These are phyloP conservation scores for Triops cancriformis DNA, from an alignment of 1,140 invertebrate species.

Conservation along the genomic window DNA sequence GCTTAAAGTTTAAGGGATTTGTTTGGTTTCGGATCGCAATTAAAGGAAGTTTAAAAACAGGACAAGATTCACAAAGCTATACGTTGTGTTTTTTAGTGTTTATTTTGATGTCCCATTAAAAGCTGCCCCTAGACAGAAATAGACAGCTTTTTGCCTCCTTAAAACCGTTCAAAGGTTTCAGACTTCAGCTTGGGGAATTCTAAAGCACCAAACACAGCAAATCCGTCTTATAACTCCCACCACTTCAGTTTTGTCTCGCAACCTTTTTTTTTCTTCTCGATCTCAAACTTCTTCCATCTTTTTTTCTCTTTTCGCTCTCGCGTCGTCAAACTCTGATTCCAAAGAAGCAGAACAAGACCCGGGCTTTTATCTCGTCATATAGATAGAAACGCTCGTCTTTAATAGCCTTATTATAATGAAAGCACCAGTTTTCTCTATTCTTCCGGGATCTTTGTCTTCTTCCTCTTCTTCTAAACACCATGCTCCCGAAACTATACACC, in stretches of 20 bases:
- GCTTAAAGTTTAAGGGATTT: no score
- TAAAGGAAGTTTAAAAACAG: no score
- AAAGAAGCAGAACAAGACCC: neutral
- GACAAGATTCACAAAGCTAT: no score
- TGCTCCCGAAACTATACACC: neutral
- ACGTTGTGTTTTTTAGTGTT: no score
- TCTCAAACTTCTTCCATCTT: neutral
- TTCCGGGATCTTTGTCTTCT: neutral
- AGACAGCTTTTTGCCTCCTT: neutral
- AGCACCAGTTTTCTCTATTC: constrained; percentile 8
- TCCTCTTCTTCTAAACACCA: neutral
- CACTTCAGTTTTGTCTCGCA: neutral
- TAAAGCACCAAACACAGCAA: neutral
- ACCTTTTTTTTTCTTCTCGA: neutral
- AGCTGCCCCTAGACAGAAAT: neutral
- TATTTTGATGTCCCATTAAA: no score
- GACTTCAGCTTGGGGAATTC: neutral
- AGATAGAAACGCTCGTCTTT: neutral
- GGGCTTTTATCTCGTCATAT: constrained; percentile 7
- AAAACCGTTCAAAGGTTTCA: neutral
- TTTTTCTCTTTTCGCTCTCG: neutral
- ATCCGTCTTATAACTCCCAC: neutral
- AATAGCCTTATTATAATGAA: constrained; percentile 11
- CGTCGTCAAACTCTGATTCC: no score
- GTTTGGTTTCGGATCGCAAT: no score